Conservation (phyloP, 2,888 invertebrate species). For the Drosophila greeni region DNA sequence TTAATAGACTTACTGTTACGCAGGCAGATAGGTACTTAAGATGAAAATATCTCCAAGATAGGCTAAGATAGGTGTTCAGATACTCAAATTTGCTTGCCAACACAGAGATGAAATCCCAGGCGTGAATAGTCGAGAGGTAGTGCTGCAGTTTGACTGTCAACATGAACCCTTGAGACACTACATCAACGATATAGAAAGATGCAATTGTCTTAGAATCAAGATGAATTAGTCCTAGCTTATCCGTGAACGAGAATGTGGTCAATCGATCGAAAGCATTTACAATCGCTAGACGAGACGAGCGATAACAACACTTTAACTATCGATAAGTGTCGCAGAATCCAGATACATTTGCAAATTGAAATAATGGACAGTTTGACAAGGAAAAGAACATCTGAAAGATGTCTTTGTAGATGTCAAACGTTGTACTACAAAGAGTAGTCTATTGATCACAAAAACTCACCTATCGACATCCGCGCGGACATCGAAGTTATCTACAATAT, state of each 20-base stretch:
- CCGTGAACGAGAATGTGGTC: neutral
- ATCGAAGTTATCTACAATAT: neutral
- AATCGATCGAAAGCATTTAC: slow-evolving; percentile 21
- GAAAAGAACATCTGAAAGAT: neutral
- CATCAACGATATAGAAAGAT: neutral
- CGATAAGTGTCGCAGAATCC: neutral
- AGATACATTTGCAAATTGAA: neutral
- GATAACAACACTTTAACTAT: neutral
- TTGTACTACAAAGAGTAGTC: neutral
- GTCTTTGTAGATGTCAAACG: neutral
- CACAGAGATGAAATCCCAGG: slow-evolving; percentile 2
- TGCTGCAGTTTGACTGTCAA: slow-evolving; percentile 6
- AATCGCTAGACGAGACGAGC: slow-evolving; percentile 35
- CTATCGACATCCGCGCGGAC: neutral
- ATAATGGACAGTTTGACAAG: neutral
- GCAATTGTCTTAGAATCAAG: slow-evolving; percentile 3
- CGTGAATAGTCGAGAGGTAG: neutral
- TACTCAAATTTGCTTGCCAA: slow-evolving; percentile 1
- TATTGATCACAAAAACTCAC: neutral
- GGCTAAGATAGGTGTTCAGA: neutral
- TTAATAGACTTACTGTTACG: slow-evolving; percentile 1
- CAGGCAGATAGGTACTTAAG: neutral
- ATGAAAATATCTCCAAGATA: neutral
- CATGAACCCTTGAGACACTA: neutral
- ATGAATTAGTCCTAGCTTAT: neutral